Evolutionary conservation across 2,888 invertebrate genomes (phyloP), one percentile per base, ranked within the genome.

Genomic region (Liodrosophila aerea): DNA sequence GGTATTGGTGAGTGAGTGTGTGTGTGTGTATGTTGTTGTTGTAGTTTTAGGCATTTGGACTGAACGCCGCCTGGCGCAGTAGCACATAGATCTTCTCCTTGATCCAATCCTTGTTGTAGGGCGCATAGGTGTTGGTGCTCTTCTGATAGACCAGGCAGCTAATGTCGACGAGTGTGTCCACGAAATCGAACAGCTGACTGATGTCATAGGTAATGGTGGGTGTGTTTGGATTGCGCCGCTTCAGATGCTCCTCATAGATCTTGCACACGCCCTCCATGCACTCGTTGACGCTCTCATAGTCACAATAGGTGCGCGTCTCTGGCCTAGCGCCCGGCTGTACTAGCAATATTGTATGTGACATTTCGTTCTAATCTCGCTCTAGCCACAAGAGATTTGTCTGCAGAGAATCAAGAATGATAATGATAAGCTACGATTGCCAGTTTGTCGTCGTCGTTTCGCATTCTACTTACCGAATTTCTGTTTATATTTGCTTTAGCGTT

Each of bases 231-330:
- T 99, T 98, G 85, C 96, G 93, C 60, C 96, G 92, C 89, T 99
- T 99, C 74, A 99, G 91, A 90, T 99, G 99, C 87, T 99, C 99
- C 88, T 99, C 99, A 88, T 98, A 99, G 70, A 99, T 99, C 91
- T 98, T 98, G 89, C 99, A 99, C 8, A 99, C 98, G 30, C 98
- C 98, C 91, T 99, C 98, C 95, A 99, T 95, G 88, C 98, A 98
- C 87, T 98, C 98, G 86, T 98, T 98, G 7, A 98, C 95, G 62
- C 97, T 97, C 89, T 99, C 99, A 87, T 98, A 99, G 90, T 99
- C 99, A 0, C 97, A 97, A 90, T 98, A 99, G 0, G 99, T 99
- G 68, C 99, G 93, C 0, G 98, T 98, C 90, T 98, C 98, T 13
- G 98, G 97, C 87, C 97, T 95, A 0, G 92, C 92, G 1, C 97